Base-by-base conservation (phyloP, 2,888 invertebrate species). In the Octonoba sinensis region DNA sequence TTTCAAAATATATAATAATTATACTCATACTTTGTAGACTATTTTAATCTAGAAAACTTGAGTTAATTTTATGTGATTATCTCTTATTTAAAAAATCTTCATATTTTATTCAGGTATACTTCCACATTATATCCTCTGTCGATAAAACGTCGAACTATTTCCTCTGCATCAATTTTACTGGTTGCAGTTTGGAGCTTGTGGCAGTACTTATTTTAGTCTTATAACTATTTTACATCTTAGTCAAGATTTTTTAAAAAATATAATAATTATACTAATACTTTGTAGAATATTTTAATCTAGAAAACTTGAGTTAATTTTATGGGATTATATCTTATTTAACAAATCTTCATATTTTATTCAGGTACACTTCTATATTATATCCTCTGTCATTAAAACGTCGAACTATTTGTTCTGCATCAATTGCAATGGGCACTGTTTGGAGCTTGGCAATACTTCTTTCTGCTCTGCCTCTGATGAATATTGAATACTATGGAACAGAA, bases 341-440 rank as follows among this genome's bases (percentile, higher is more conserved):
- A 16, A 22, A 13, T 22, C 15, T 24, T 46, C 12, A 6, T 24
- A 2, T 46, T 24, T 36, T 66, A 3, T 59, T 1, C 57, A 90
- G 92, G 16, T 90, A 92, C 85, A 89, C 91, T 84, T 91, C 91
- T 1, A 91, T 92, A 36, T 90, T 91, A n/a, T 89, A 91, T 83
- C 91, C 92, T 16, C 87, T 92, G 67, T 90, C 89, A 3, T 86
- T 89, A 69, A 88, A 89, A 85, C 89, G 89, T 84, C 88, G 89
- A 11, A 88, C 88, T 22, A 82, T 87, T 69, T n/a, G 87, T 70
- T 89, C 90, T 4, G 91, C 91, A 20, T 87, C 88, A n/a, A 78
- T 90, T 24, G 90, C 90, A 1, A 88, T 91, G 54, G 73, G 88
- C 15, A 82, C 88, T n/a, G 87, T 91, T 12, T 92, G 92, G 91